Base-by-base conservation (phyloP, 1,140 invertebrate genomes). In the Sitodiplosis mosellana region DNA sequence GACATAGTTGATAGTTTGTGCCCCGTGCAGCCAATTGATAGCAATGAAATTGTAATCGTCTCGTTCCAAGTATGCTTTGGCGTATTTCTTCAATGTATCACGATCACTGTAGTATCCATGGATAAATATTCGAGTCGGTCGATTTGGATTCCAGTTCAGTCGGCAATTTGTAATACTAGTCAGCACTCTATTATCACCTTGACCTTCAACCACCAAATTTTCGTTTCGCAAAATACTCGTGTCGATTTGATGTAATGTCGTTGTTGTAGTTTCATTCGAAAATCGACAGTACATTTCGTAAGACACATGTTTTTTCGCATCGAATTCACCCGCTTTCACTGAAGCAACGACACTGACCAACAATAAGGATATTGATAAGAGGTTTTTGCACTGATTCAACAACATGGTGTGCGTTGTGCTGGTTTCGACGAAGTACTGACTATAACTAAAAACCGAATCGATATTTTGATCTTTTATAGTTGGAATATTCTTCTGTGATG, bases 11-110 rank as follows among this genome's bases (percentile, higher is more conserved):
- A 27, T 22, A 6, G 43, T 45, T 11, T 11, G 2, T 14, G 43
- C 14, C 2, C 43, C 43, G 6, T 2, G 11, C 15, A 27, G 14
- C 43, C 43, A 45, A 45, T 45, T 45, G 4, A 45, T 21, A 6
- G 43, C 43, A 33, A 45, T 45, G 18, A 45, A 45, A 45, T 45
- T 45, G 15, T 5, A 45, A 27, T 45, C 22, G 14, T 21, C 43
- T 11, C 12, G 10, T 12, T 22, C 14, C 21, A n/a, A 12, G n/a
- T 27, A 45, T 5, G 21, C 17, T 2, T 22, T 6, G 2, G 43
- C 43, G 17, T 27, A 45, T 14, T 33, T 45, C 14, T 18, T 2
- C 7, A 33, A 27, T n/a, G 14, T 22, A 14, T 45, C 18, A 2
- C 20, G 11, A 11, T 45, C 22, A 14, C 21, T 27, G 12, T 2